Evolutionary conservation across 2,113 vertebrate species (phyloP), one percentile per base, ranked within the genome.

Genomic region (Zeus faber): DNA sequence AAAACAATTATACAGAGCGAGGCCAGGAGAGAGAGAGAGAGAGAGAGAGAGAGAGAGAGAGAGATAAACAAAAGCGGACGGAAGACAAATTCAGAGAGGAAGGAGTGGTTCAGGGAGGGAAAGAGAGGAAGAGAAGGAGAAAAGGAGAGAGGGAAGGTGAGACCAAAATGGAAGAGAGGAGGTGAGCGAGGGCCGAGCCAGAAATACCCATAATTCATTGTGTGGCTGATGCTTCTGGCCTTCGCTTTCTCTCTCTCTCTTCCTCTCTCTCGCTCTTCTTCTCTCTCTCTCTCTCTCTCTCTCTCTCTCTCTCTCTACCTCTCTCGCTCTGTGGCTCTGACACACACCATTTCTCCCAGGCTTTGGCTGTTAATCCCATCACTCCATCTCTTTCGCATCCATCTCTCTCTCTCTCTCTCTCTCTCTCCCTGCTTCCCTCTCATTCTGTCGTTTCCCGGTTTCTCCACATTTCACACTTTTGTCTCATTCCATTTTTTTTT

Each of bases 91-190:
- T n/a, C n/a, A n/a, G n/a, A n/a, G n/a, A n/a, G n/a, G n/a, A n/a
- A n/a, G n/a, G n/a, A n/a, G n/a, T n/a, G n/a, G n/a, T n/a, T n/a
- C n/a, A n/a, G 26, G 48, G 11, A 4, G 26, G 33, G 54, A 47
- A 17, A 52, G 31, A 23, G 45, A 54, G 49, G 31, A 9, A 11
- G 24, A 43, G 47, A 27, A 52, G 20, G 33, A 47, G 31, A 20
- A 43, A 58, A 3, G 45, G 37, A 48, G 53, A 24, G 27, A 62
- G 40, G 62, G 22, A 46, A 16, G 45, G 24, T 29, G 17, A 40
- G 20, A 40, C 7, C 8, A 22, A 23, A 21, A 45, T 9, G 18
- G 41, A 20, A 21, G 43, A 21, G 7, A 22, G 43, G 18, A 13
- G 20, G 17, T 41, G n/a, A n/a, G n/a, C n/a, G n/a, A n/a, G n/a